Percentiles rank a stretch among this genome's conserved stretches.
phyloP scores from a whole-genome alignment of 2,113 vertebrate genomes.

The Platysteira castanea region DNA sequence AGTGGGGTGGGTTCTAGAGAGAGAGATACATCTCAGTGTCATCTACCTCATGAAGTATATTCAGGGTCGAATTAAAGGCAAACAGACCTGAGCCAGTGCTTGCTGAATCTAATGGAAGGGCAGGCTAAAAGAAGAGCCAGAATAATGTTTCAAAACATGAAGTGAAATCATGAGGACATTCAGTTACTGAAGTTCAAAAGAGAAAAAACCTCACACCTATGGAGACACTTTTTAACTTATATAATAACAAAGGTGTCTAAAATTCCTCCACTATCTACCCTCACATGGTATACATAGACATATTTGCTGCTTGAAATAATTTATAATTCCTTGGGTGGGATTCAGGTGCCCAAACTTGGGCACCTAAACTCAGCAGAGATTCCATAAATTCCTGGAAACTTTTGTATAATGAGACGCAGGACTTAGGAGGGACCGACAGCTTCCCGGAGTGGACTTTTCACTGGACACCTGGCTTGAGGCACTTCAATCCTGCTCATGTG shows the following conservation, averaged over 20 bases:
- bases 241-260: background rate
- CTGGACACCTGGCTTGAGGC: background rate
- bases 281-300: accelerated
- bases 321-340: background rate
- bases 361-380: background rate
- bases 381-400: background rate
- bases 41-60: background rate
- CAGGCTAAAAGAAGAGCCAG: background rate
- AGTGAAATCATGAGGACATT: background rate
- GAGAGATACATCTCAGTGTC: background rate
- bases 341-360: background rate
- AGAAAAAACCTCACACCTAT: accelerated
- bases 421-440: background rate
- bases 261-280: background rate
- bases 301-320: background rate
- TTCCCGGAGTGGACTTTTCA: background rate
- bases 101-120: background rate
- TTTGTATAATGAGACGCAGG: accelerated
- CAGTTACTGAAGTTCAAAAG: background rate
- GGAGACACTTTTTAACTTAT: background rate
- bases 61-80: background rate
- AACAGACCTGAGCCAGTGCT: background rate
- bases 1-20: background rate
- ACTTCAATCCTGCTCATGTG: background rate
- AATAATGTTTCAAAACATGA: background rate